A percentile compares a stretch with the other conserved stretches of the same genome.
These are phyloP conservation scores for Thymelicus sylvestris DNA, from an alignment of 2,888 invertebrate species.

Conservation along the genomic window DNA sequence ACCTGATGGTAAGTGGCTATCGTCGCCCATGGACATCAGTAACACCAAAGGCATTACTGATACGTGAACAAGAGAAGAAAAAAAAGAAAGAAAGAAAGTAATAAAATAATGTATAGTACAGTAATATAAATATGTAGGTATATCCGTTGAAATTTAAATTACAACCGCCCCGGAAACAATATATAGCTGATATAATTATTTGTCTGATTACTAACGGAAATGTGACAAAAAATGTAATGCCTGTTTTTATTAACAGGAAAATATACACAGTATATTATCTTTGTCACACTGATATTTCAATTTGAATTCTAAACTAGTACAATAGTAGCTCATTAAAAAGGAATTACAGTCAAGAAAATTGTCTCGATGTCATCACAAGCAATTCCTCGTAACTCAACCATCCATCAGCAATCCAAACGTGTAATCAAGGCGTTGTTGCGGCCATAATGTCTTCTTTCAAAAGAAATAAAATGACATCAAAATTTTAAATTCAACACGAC, in stretches of 20 bases:
- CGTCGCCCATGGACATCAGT: no score
- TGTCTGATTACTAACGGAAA: no score
- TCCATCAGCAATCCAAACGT: constrained; percentile 10
- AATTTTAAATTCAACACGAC: constrained; percentile 27
- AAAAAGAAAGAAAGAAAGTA: no score
- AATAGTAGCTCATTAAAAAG: neutral
- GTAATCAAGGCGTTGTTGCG: constrained; percentile 17
- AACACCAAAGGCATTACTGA: no score
- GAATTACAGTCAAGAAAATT: constrained; percentile 2
- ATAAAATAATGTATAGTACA: no score
- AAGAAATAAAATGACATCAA: constrained; percentile 28
- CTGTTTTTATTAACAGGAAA: neutral
- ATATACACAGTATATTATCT: neutral
- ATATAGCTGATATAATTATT: no score
- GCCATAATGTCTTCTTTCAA: constrained; percentile 31
- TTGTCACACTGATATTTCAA: neutral
- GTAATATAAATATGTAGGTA: no score
- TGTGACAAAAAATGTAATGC: no score
- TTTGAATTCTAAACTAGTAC: neutral
- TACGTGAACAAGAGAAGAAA: no score
- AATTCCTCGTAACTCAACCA: constrained; percentile 11
- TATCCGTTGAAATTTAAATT: no score
- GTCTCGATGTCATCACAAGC: neutral
- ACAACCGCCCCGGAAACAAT: no score
- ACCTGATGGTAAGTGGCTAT: no score